Evolutionary conservation across 2,888 invertebrate species (phyloP).

Genomic region (Patella ulyssiponensis): DNA sequence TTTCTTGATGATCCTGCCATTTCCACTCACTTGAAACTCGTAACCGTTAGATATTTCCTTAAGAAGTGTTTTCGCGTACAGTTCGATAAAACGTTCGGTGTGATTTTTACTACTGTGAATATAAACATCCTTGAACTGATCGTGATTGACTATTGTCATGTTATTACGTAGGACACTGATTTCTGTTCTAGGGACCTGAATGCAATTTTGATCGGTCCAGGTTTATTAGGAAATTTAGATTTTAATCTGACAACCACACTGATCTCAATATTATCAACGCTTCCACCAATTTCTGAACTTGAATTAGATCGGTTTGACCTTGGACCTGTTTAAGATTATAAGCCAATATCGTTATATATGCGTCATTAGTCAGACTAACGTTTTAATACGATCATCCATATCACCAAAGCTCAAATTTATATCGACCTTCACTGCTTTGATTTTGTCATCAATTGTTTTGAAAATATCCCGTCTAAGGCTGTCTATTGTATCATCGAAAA

Average conservation of each 20-base stretch:
- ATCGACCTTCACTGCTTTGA: not conserved
- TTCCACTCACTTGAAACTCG: not conserved
- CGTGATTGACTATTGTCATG: not conserved
- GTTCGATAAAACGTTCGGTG: not conserved
- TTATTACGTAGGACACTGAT: not conserved
- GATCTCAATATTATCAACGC: not conserved
- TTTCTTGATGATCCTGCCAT: not conserved
- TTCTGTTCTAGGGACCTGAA: not conserved
- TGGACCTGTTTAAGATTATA: not conserved
- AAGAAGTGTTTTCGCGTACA: not conserved
- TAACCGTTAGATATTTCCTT: not conserved
- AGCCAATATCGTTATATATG: not conserved
- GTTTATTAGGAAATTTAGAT: not conserved
- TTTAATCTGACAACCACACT: not conserved
- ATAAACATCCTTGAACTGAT: not conserved
- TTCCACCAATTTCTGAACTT: not conserved
- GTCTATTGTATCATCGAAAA: not conserved
- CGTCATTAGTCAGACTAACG: not conserved
- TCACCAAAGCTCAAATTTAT: not conserved
- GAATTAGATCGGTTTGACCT: not conserved
- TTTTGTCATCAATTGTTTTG: not conserved
- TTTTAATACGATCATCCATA: not conserved
- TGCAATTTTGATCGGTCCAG: not conserved
- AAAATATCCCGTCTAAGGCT: not conserved
- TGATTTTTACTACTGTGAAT: not conserved